A percentile compares a stretch with the other conserved stretches of the same genome.
Evolutionary conservation across 2,888 invertebrate species (phyloP).

Genomic region (Drosophila crucigera): DNA sequence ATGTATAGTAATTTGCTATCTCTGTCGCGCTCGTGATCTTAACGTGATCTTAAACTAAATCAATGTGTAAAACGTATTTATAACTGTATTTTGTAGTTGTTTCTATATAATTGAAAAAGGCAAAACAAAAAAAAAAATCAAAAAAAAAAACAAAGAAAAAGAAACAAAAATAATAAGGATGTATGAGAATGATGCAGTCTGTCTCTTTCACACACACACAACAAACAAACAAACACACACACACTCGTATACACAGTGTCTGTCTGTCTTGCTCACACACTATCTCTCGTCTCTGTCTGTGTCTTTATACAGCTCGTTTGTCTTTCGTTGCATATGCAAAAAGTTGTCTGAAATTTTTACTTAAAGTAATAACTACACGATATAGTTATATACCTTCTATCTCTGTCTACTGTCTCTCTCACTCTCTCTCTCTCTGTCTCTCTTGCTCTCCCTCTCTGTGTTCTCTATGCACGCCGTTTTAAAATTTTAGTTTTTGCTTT

Average conservation of each 20-base stretch:
- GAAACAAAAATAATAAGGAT: conserved; percentile 6
- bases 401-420: conserved; percentile 2
- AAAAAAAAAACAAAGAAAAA: neutral
- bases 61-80: conserved; percentile 73
- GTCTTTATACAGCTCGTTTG: conserved; percentile 20
- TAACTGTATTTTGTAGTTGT: conserved; percentile 73
- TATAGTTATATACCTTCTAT: neutral
- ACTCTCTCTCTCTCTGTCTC: neutral
- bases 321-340: conserved; percentile 12
- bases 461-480: conserved; percentile 17
- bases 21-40: conserved; percentile 81
- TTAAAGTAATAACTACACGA: neutral
- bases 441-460: neutral
- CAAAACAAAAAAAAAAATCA: conserved; percentile 13
- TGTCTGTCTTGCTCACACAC: conserved; percentile 41
- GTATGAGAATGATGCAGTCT: conserved; percentile 44
- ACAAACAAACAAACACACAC: conserved; percentile 10
- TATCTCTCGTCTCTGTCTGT: conserved; percentile 24
- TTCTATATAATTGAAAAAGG: conserved; percentile 50
- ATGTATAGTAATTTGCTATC: conserved; percentile 64
- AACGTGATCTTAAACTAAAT: conserved; percentile 80
- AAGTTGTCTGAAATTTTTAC: conserved; percentile 11
- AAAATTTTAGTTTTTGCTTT: conserved; percentile 13
- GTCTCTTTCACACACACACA: conserved; percentile 52
- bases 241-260: conserved; percentile 22